phyloP scores from a whole-genome alignment of 2,797 vertebrate species.

The Harpagifer antarcticus region DNA sequence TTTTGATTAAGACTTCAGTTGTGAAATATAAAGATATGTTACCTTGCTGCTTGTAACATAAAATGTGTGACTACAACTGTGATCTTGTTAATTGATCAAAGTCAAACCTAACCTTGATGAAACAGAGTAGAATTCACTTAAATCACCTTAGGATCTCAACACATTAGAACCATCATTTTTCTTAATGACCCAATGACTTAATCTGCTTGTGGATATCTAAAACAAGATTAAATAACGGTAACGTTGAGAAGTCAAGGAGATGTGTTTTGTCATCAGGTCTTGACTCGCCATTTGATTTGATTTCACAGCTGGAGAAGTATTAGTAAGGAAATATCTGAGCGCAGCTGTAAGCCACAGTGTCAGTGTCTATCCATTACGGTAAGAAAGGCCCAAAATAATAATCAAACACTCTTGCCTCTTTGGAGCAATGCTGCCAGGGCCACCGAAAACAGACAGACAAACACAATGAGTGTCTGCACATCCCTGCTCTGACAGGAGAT shows the following conservation, averaged over 20 bases:
- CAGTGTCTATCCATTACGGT: slow-evolving; percentile 71
- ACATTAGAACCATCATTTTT: slow-evolving; percentile 16
- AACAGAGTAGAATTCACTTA: slow-evolving; percentile 32
- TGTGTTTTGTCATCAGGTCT: slow-evolving; percentile 65
- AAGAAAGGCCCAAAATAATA: slow-evolving; percentile 76
- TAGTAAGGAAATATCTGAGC: slow-evolving; percentile 67
- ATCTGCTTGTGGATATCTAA: slow-evolving; percentile 15
- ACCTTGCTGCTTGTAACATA: slow-evolving; percentile 36
- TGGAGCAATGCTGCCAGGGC: slow-evolving; percentile 69
- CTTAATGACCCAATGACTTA: slow-evolving; percentile 8
- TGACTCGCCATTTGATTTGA: slow-evolving; percentile 51
- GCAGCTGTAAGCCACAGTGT: slow-evolving; percentile 70
- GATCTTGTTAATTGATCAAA: slow-evolving; percentile 69
- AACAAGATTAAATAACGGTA: slow-evolving; percentile 20
- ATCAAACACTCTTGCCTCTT: slow-evolving; percentile 78
- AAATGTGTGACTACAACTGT: slow-evolving; percentile 43
- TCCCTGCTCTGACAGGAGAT: slow-evolving; percentile 71
- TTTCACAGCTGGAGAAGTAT: slow-evolving; percentile 71
- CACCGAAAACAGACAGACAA: slow-evolving; percentile 73
- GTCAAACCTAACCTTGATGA: slow-evolving; percentile 39
- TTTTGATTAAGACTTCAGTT: slow-evolving; percentile 60
- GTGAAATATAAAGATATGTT: slow-evolving; percentile 59
- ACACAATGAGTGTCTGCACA: slow-evolving; percentile 73
- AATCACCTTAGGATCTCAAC: slow-evolving; percentile 8
- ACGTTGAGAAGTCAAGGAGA: slow-evolving; percentile 36